phyloP scores from a whole-genome alignment of 1,140 invertebrate genomes.

The Trichonephila clavipes region DNA sequence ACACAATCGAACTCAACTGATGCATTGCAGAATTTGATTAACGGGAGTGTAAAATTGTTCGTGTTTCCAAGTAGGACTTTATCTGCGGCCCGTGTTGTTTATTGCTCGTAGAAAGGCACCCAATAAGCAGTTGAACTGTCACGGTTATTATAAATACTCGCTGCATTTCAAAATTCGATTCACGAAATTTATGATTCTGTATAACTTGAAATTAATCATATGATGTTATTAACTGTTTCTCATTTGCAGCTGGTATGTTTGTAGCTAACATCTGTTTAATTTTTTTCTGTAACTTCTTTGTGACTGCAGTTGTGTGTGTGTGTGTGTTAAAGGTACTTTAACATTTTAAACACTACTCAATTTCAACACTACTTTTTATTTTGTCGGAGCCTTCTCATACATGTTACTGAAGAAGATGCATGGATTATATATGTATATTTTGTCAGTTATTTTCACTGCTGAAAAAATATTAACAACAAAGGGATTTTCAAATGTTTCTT shows the following conservation, averaged over 20 bases:
- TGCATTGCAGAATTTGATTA: not conserved
- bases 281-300: not conserved
- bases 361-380: too few relatives aligned
- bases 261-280: slow-evolving; percentile 2
- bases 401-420: too few relatives aligned
- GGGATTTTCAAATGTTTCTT: too few relatives aligned
- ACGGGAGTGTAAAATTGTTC: not conserved
- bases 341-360: too few relatives aligned
- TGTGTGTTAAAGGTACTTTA: not conserved
- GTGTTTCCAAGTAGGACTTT: not conserved
- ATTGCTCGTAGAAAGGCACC: not conserved
- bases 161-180: slow-evolving; percentile 16
- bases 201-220: slow-evolving; percentile 9
- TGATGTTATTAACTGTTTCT: not conserved
- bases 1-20: not conserved
- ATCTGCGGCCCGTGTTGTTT: too few relatives aligned
- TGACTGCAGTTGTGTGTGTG: not conserved
- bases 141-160: not conserved
- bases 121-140: not conserved
- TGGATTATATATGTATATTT: too few relatives aligned
- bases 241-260: slow-evolving; percentile 6
- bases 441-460: too few relatives aligned
- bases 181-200: slow-evolving; percentile 18
- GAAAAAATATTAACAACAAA: too few relatives aligned
- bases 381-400: too few relatives aligned